Evolutionary conservation across 2,113 vertebrate genomes (phyloP).

Genomic region (Oncorhynchus nerka): DNA sequence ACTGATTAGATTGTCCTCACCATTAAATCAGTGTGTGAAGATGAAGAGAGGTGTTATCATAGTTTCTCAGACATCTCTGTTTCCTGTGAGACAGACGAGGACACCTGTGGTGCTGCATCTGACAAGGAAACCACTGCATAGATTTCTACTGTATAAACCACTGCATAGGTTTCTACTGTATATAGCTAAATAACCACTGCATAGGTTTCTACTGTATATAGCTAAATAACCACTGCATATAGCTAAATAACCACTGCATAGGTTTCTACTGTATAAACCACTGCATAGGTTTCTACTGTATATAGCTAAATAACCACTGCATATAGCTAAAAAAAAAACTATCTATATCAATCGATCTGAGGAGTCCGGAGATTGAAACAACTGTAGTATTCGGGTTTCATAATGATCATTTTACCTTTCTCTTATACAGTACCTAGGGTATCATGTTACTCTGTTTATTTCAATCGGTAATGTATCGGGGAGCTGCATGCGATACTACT

Average conservation of each 20-base stretch:
- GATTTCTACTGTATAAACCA: no score
- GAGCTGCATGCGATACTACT: background rate
- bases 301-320: no score
- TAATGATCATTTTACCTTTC: background rate
- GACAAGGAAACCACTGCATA: no score
- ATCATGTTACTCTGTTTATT: background rate
- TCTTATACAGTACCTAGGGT: background rate
- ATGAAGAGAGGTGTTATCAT: background rate
- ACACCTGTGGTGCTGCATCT: background rate
- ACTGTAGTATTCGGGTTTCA: background rate
- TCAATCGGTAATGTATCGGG: background rate
- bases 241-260: no score
- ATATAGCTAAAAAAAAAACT: no score
- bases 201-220: no score
- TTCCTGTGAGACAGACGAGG: constrained; percentile 3
- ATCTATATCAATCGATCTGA: no score
- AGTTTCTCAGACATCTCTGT: background rate
- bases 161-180: no score
- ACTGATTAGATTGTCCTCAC: background rate
- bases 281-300: no score
- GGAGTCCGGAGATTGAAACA: background rate
- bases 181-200: no score
- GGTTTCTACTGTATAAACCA: no score
- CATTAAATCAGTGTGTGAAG: background rate
- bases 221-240: no score